Conservation (phyloP, 2,888 invertebrate genomes). For the Diaperis boleti region DNA sequence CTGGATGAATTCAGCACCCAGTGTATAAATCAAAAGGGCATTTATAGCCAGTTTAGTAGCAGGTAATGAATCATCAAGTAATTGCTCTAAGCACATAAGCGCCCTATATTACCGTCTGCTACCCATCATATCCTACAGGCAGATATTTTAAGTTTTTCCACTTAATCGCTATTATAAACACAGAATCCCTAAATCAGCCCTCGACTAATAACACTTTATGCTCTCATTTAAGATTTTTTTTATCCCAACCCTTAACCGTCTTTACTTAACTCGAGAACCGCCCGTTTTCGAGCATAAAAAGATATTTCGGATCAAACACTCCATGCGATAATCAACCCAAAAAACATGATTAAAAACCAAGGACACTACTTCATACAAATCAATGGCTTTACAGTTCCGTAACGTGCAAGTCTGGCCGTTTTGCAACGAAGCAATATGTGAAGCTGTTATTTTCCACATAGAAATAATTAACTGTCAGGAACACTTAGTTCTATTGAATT, state of each 20-base stretch:
- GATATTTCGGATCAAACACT: conserved; percentile 12
- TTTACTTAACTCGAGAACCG: conserved; percentile 5
- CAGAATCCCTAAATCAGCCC: not conserved
- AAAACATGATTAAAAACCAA: conserved; percentile 7
- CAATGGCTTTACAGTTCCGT: no score
- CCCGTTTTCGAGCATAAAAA: conserved; percentile 11
- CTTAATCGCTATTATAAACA: conserved; percentile 15
- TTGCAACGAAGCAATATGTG: conserved; percentile 17
- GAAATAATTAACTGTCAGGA: conserved; percentile 36
- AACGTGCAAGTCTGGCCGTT: not conserved
- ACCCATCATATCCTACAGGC: conserved; percentile 37
- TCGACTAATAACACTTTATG: conserved; percentile 14
- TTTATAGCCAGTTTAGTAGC: conserved; percentile 52
- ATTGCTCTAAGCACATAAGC: conserved; percentile 52
- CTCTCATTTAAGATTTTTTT: not conserved
- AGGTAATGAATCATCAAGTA: conserved; percentile 53
- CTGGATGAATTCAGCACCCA: conserved; percentile 42
- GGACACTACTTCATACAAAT: not conserved
- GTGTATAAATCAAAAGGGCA: conserved; percentile 46
- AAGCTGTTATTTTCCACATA: conserved; percentile 17
- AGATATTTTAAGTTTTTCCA: conserved; percentile 31
- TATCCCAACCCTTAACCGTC: conserved; percentile 3
- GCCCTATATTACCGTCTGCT: conserved; percentile 39
- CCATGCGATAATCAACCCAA: not conserved
- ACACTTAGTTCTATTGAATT: conserved; percentile 34